Evolutionary conservation across 2,888 invertebrate species (phyloP), one percentile per base, ranked within the genome.

Genomic region (Lomographa bimaculata): DNA sequence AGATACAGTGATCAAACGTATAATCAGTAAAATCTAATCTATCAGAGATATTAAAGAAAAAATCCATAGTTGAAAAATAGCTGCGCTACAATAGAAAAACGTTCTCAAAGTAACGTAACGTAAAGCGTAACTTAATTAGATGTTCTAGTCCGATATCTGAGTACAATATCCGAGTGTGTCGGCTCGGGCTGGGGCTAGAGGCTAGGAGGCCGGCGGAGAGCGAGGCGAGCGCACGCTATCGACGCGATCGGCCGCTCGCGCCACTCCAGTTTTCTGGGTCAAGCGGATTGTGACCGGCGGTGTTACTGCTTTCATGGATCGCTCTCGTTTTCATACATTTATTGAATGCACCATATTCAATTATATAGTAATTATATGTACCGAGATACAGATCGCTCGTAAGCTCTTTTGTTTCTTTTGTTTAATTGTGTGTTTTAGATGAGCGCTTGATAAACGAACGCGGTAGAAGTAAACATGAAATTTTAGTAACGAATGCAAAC

Each of bases 201-300:
- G 33, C 21, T 20, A 6, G 34, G 20, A 33, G 25, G 35, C 36
- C 25, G 28, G 9, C 36, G 30, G 27, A 28, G 28, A 32, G 36
- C 30, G 34, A 36, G 39, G 42, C 50, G 50, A 54, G 61, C 75
- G 70, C 74, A 68, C 64, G 64, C 73, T 82, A 84, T 85, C 84
- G 71, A 66, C 54, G 59, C 77, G 80, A 83, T 83, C 85, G 76
- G 60, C 52, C 52, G 56, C 38, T 50, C 57, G 53, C 62, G 52
- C 63, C 64, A 68, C 79, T 77, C 61, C 60, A 69, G 56, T 71
- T 81, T 82, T 81, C 72, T 85, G 79, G 86, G 86, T 86, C 86
- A 85, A 86, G 85, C 78, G 62, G 70, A 61, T 53, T 69, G 71
- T 60, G 67, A 69, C 71, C 65, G 60, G 57, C 57, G 62, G 60